Evolutionary conservation across 2,113 vertebrate genomes (phyloP), one percentile per base, ranked within the genome.

Genomic region (Rynchops niger): DNA sequence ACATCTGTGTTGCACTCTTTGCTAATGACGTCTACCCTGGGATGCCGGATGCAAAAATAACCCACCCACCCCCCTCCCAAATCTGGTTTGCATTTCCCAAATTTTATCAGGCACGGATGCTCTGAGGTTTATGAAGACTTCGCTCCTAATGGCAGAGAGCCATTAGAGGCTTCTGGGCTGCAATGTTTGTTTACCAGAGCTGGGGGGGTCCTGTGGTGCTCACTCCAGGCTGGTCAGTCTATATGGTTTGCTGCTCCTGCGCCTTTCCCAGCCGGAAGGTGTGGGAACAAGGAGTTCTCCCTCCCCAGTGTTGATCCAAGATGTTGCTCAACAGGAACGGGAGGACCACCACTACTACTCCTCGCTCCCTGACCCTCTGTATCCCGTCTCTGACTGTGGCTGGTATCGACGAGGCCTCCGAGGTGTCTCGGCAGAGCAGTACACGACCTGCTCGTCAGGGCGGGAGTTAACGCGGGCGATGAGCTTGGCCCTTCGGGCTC

Each of bases 151-250:
- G 16, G n/a, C 82, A 90, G 34, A 25, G 58, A 59, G 36, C 47
- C 3, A 22, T 49, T 12, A 22, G 0, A 9, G 36, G 36, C 8
- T 38, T 86, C 66, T 4, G 50, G 59, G 53, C 34, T 76, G 36
- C 63, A 32, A 1, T 8, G 15, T 20, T 76, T 3, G 0, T 42
- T 59, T 21, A 17, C 49, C 38, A 20, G 69, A 42, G 25, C 47
- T 20, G 10, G n/a, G n/a, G 40, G 27, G 4, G 16, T 17, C 45
- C 52, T 30, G 66, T 16, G 55, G 26, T 43, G 52, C 52, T 66
- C 65, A 9, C 30, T n/a, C 71, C 5, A 0, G 4, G 1, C 29
- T 20, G 1, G 23, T 40, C 18, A 3, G 4, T 15, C 22, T 3
- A 1, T 16, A 9, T 1, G 34, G 20, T 47, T 90, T 66, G 43